Evolutionary conservation across 37 sponge, comb jelly and placozoan genomes (phyloP), one percentile per base, ranked within the genome.

Genomic region (Oopsacas minuta): DNA sequence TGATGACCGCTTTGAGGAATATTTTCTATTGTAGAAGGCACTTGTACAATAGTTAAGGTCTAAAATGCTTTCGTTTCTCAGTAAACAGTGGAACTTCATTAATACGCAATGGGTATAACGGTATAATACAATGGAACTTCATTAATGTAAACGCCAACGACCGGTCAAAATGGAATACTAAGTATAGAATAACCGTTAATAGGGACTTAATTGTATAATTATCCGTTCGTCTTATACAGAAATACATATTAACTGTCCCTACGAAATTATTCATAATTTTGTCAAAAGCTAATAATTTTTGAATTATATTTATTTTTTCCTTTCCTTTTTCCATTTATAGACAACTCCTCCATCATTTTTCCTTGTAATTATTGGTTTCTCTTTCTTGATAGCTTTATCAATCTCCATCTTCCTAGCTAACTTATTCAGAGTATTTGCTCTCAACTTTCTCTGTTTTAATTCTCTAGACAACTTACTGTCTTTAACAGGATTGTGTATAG

Each of bases 361-460:
- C 75, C 75, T 61, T 5, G 75, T 61, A 34, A 61, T 61, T 25
- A 61, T 61, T 5, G 75, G 75, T n/a, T 12, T 61, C 3, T 61
- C 22, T 61, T 34, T 61, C 22, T 34, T 61, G 32, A 61, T 34
- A 7, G 75, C 30, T 34, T 61, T 25, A 12, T 61, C 75, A 10
- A 61, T 34, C 75, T 61, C 75, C 75, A 61, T 61, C 75, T 61
- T 61, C 75, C 75, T 61, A 61, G 75, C 75, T 34, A 61, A 34
- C 75, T 10, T n/a, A 7, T n/a, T 61, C 17, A 61, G 75, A 10
- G 75, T 61, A 7, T 34, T 3, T 34, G 22, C 75, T 61, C 75
- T 10, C 20, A 34, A 25, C 22, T 32, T n/a, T 61, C 75, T 61
- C 75, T 61, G 75, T 25, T 34, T 3, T 34, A 61, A n/a, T n/a